Percentiles rank a stretch among this genome's conserved stretches.
Conservation (phyloP, 2,797 vertebrate genomes). For the Gambelia wislizenii region DNA sequence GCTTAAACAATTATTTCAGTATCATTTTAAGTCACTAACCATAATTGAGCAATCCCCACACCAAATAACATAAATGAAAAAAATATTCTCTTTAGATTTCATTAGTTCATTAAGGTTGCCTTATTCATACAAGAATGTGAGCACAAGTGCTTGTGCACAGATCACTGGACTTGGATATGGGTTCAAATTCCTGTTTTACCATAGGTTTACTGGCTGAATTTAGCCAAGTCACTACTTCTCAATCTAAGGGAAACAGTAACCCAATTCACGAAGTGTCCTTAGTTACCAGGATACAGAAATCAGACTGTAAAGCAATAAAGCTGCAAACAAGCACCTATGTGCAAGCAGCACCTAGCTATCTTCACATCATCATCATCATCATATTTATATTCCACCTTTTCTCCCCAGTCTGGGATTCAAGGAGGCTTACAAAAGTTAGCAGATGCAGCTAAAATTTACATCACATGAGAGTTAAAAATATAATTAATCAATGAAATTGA, state of each 20-base stretch:
- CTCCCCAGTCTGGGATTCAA: no score
- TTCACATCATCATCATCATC: background rate
- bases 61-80: background rate
- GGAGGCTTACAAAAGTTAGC: no score
- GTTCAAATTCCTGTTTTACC: background rate
- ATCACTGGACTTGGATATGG: no score
- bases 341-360: background rate
- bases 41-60: background rate
- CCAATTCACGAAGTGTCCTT: background rate
- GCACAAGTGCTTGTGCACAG: background rate
- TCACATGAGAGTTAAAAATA: no score
- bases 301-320: background rate
- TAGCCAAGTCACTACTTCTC: background rate
- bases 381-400: no score
- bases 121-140: background rate
- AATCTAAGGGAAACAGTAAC: background rate
- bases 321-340: background rate
- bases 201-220: background rate
- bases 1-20: background rate
- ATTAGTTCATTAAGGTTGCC: background rate
- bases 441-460: no score
- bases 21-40: background rate
- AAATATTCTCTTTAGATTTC: background rate
- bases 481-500: no score
- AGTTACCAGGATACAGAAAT: no score